Conservation (phyloP, 2,113 vertebrate genomes). For the Labeo catla region DNA sequence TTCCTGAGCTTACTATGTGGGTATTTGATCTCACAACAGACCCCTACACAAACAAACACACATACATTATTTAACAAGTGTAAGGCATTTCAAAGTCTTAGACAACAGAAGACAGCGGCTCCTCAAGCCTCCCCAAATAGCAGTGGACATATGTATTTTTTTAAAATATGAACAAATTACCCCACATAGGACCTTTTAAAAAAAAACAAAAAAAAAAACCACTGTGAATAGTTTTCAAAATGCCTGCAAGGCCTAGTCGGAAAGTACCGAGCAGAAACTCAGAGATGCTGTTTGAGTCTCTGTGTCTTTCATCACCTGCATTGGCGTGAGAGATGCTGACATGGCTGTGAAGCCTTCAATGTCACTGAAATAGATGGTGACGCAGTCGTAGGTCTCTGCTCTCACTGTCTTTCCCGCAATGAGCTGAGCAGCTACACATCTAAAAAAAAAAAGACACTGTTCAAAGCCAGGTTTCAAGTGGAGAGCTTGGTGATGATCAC, state of each 20-base stretch:
- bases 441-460: conserved; percentile 57
- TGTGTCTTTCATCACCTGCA: conserved; percentile 73
- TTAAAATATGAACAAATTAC: background rate
- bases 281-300: background rate
- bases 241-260: background rate
- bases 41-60: background rate
- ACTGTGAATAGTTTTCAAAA: background rate
- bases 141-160: background rate
- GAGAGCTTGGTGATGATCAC: conserved; percentile 2
- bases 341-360: conserved; percentile 84
- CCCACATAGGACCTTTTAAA: background rate
- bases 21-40: conserved; percentile 28
- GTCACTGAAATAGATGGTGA: conserved; percentile 88
- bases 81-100: background rate
- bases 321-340: conserved; percentile 81
- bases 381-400: conserved; percentile 83
- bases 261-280: background rate
- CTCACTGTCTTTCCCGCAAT: conserved; percentile 80
- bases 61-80: background rate
- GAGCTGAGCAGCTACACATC: conserved; percentile 84
- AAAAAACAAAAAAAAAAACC: background rate
- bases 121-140: background rate
- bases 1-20: background rate
- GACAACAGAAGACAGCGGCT: background rate
- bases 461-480: conserved; percentile 23